Base-by-base conservation (phyloP, 2,113 vertebrate species). In the Taurulus bubalis region DNA sequence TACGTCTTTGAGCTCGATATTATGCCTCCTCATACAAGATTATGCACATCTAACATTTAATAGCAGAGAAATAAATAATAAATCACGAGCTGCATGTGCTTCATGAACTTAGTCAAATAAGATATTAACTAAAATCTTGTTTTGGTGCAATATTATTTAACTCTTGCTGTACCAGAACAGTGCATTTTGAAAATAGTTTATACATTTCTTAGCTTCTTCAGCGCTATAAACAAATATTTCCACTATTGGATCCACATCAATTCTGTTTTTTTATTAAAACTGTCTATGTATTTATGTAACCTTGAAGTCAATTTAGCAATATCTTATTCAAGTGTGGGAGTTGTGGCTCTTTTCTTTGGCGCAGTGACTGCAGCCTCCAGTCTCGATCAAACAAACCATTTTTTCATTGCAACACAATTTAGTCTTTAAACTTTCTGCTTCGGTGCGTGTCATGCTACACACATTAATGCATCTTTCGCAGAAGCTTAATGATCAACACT, bases 291-390 rank as follows among this genome's bases (percentile, higher is more conserved):
- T 3, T n/a, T 2, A 3, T 42, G 20, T 42, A n/a, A 26, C 42
- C 1, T 36, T 5, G 53, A 10, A n/a, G 6, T 26, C 5, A 15
- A 12, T 28, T 18, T 0, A 4, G 5, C 58, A 10, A 32, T 4
- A 62, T 10, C 5, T 36, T 12, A 22, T 24, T 34, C 2, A 20
- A 3, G 65, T 47, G 15, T 47, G 56, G 42, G 72, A 75, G 18
- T 3, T 59, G 15, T 56, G 18, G n/a, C 18, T 24, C 42, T 62
- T 49, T 60, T 24, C 42, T 62, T 75, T 82, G 78, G 86, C 84
- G 89, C 86, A 90, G 56, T 16, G 66, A 8, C 65, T 65, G 45
- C 28, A 11, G 34, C 34, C 12, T 6, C 2, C 22, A 18, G 62
- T 14, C 32, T 67, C 14, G 12, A 3, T 16, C 6, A 55, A 38